Base-by-base conservation (phyloP, 2,113 vertebrate species). In the Tichodroma muraria region DNA sequence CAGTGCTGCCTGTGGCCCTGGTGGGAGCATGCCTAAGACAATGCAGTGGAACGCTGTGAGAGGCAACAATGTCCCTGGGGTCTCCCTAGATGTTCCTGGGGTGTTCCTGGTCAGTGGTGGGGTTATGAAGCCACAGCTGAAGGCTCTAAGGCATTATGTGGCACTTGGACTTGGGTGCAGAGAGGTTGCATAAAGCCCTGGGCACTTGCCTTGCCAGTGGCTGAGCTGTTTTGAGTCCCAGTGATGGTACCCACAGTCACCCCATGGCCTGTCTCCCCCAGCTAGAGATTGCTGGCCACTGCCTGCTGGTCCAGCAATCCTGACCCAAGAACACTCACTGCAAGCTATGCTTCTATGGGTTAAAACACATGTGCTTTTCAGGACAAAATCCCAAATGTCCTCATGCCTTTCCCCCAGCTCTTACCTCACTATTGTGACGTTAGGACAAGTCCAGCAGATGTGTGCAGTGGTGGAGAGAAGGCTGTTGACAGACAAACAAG, bases 291-390 rank as follows among this genome's bases (percentile, higher is more conserved):
- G n/a, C n/a, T 84, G 77, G 65, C 45, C 33, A 8, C 72, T 63
- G 82, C 7, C 73, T 56, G 56, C 60, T 59, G 49, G 10, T 42
- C 69, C 47, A 65, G 60, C 33, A 24, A 3, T 35, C 44, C 68
- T 45, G 27, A 40, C 20, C 38, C 53, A 14, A 3, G 28, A 50
- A 6, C 47, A 16, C 13, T 68, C 42, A 9, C 14, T 35, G 8
- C 68, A 35, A 69, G 72, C 65, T 52, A 11, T 1, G 4, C 37
- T 59, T 79, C 65, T 1, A 2, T 0, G 2, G 49, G 35, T 50
- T 71, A 30, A 49, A 35, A 37, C 5, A 2, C 35, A 4, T 24
- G 10, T 2, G 2, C 49, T 78, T 84, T 66, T 53, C 59, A 45
- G 72, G 40, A 50, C 37, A 85, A 90, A 90, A 37, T 73, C 28